Evolutionary conservation across 2,797 vertebrate species (phyloP), one percentile per base, ranked within the genome.

Genomic region (Brachyalestes nurse): DNA sequence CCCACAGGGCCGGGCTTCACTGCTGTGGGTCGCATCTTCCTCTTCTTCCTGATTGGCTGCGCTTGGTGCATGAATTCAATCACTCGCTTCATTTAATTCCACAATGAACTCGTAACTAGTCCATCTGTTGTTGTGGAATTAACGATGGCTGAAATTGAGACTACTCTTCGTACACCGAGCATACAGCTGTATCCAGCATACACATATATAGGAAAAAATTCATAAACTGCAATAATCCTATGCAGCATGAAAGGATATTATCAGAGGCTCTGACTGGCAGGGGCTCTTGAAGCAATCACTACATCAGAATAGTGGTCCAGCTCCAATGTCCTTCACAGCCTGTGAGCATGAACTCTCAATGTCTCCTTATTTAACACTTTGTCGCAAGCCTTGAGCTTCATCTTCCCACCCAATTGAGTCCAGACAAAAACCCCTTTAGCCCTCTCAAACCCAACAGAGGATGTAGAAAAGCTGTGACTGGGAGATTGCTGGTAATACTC

Each of bases 111-210:
- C 10, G 23, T 47, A 55, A 55, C 69, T 34, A 28, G 65, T 45
- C 65, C 69, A 72, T 72, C 69, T 72, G 69, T 34, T 28, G 47
- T 55, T 53, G 23, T 19, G 47, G 49, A 72, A 28, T 49, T 72
- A 72, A 72, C 55, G 23, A 38, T n/a, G 49, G 69, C 49, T 53
- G 69, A 72, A 72, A 72, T 53, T 38, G 49, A 72, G 51, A 72
- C 25, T 34, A 34, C 51, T 34, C 25, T 72, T 53, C 55, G 51
- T n/a, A 57, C 70, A 72, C 49, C 17, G 9, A 38, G 49, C 49
- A 12, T 49, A 57, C 47, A 53, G 69, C 34, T 28, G 69, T 55
- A 16, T 55, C 34, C 25, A 38, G 25, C 21, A 55, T 47, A 34
- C 25, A 71, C 12, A 13, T 0, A 23, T 13, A 51, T 45, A 25